phyloP scores from a whole-genome alignment of 2,797 vertebrate species.

The Corythornis leucogaster region DNA sequence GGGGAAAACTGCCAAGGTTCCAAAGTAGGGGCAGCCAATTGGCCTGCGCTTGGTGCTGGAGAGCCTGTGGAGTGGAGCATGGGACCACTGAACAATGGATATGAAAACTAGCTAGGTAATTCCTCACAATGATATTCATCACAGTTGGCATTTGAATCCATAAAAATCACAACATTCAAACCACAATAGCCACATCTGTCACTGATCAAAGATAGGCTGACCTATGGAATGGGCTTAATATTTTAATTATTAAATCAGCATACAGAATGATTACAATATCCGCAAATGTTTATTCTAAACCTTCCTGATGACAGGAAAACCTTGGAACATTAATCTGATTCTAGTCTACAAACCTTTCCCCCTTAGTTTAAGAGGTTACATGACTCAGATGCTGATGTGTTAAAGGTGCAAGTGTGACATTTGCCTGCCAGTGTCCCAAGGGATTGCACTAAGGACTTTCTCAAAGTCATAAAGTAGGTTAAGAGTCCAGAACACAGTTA shows the following conservation, averaged over 20 bases:
- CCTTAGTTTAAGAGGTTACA: neutral
- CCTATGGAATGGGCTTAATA: neutral
- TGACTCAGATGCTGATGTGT: rapidly evolving
- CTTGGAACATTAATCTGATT: neutral
- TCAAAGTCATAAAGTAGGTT: too few relatives aligned
- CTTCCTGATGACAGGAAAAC: neutral
- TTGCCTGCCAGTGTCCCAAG: too few relatives aligned
- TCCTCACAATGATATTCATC: neutral
- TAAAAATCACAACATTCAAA: neutral
- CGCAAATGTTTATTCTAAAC: neutral
- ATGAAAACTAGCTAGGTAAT: neutral
- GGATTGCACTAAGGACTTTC: too few relatives aligned
- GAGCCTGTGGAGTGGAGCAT: rapidly evolving
- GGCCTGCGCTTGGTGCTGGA: neutral
- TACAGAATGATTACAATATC: neutral
- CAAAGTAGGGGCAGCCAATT: neutral
- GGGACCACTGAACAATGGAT: neutral
- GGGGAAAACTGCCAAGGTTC: neutral
- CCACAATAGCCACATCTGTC: rapidly evolving
- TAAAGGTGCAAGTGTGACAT: too few relatives aligned
- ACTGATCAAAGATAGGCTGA: neutral
- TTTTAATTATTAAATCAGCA: neutral
- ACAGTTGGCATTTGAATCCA: neutral
- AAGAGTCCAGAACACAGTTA: too few relatives aligned
- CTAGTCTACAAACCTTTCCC: neutral